These are phyloP conservation scores for Tetanocera ferruginea DNA, from an alignment of 2,888 invertebrate species.

Conservation along the genomic window DNA sequence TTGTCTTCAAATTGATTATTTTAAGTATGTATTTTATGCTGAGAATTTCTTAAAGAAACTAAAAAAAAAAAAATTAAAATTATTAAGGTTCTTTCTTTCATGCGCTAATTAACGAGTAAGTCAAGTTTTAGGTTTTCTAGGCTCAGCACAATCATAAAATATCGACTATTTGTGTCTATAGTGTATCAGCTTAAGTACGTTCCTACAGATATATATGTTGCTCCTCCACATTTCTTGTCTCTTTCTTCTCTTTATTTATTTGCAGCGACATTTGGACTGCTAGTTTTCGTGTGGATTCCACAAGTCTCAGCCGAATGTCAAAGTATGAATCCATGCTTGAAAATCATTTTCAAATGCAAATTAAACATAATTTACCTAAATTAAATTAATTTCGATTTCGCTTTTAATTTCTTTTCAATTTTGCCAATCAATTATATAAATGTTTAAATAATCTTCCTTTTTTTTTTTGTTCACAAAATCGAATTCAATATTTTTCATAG, in stretches of 20 bases:
- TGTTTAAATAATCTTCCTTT: constrained; percentile 24
- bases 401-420: constrained; percentile 16
- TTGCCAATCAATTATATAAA: constrained; percentile 24
- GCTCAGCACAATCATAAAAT: no score
- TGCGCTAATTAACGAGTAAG: no score
- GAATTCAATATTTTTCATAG: constrained; percentile 44
- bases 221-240: constrained; percentile 44
- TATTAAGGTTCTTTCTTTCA: no score
- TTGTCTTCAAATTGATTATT: no score
- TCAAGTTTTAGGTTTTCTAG: no score
- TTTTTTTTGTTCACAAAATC: constrained; percentile 42
- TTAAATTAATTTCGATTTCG: neutral
- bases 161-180: neutral
- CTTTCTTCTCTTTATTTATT: constrained; percentile 60
- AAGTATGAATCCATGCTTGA: constrained; percentile 72
- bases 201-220: neutral
- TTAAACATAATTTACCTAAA: neutral
- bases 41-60: no score
- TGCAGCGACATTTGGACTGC: constrained; percentile 70
- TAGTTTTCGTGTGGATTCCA: constrained; percentile 70
- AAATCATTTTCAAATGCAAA: constrained; percentile 23
- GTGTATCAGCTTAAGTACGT: neutral
- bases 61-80: no score
- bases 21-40: no score
- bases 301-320: constrained; percentile 74